Conservation (phyloP, 1,140 invertebrate species). For the Centruroides sculpturatus region DNA sequence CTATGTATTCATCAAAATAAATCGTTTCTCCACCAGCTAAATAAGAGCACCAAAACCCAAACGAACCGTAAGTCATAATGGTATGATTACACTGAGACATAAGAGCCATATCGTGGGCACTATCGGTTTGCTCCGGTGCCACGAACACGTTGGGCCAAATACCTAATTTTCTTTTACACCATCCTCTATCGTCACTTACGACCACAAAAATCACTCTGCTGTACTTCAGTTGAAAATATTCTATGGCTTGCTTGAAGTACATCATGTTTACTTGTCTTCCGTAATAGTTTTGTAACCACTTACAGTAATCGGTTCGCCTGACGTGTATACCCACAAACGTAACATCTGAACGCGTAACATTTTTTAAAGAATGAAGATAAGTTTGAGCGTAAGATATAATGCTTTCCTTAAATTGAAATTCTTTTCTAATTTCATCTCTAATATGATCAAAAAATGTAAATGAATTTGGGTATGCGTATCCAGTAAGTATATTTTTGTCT, state of each 20-base stretch:
- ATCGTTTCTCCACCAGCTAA: slow-evolving; percentile 24
- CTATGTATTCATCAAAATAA: slow-evolving; percentile 20
- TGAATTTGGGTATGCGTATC: slow-evolving; percentile 1
- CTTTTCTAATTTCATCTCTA: neutral
- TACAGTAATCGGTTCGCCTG: slow-evolving; percentile 42
- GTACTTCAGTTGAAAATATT: slow-evolving; percentile 37
- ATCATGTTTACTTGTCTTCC: slow-evolving; percentile 33
- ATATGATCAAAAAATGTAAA: slow-evolving; percentile 7
- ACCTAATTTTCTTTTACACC: slow-evolving; percentile 33
- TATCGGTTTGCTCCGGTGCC: slow-evolving; percentile 1
- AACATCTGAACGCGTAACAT: no score
- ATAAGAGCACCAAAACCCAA: slow-evolving; percentile 29
- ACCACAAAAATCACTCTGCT: slow-evolving; percentile 37
- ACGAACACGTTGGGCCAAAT: slow-evolving; percentile 21
- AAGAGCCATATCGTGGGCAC: slow-evolving; percentile 24
- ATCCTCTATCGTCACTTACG: slow-evolving; percentile 43
- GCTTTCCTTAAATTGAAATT: neutral
- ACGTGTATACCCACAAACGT: slow-evolving; percentile 42
- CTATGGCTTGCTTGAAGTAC: slow-evolving; percentile 41
- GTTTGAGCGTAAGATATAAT: neutral
- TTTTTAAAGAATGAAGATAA: no score
- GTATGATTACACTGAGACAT: slow-evolving; percentile 24
- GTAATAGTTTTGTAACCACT: slow-evolving; percentile 35
- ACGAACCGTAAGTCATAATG: slow-evolving; percentile 27
- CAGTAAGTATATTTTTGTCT: neutral